These are phyloP conservation scores for Mesoclemmys tuberculata DNA, from an alignment of 2,113 vertebrate species.

Conservation along the genomic window DNA sequence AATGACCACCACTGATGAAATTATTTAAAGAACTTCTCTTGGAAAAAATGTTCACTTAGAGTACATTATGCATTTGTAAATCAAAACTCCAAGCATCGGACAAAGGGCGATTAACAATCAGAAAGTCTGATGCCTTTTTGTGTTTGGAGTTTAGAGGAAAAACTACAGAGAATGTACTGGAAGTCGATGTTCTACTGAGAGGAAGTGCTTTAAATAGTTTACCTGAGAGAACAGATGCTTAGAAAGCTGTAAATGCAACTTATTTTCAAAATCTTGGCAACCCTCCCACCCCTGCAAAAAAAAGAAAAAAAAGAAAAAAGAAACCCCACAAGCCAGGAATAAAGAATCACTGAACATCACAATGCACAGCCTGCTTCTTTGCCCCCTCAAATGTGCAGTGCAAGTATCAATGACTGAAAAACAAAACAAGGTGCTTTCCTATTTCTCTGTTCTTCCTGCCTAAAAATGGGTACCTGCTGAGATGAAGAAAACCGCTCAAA, in stretches of 20 bases:
- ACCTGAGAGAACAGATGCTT: constrained; percentile 39
- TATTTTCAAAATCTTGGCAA: constrained; percentile 67
- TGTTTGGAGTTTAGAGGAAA: constrained; percentile 35
- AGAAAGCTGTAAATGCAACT: constrained; percentile 67
- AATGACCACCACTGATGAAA: constrained; percentile 1
- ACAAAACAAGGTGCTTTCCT: neutral
- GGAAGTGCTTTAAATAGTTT: constrained; percentile 65
- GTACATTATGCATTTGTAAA: constrained; percentile 58
- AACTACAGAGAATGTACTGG: constrained; percentile 49
- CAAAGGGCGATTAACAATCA: constrained; percentile 65
- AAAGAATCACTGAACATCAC: neutral
- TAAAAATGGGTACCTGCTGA: neutral
- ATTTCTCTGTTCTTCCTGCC: neutral
- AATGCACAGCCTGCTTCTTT: neutral
- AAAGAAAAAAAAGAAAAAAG: too few species aligned
- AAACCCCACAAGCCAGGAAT: neutral
- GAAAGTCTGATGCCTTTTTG: constrained; percentile 59
- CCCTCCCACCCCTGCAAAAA: neutral
- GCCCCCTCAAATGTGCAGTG: neutral
- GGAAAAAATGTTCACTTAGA: constrained; percentile 33
- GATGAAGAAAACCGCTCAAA: neutral
- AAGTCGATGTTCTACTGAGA: constrained; percentile 60
- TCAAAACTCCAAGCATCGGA: constrained; percentile 69
- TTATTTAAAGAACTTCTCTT: constrained; percentile 22
- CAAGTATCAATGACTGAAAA: neutral